Evolutionary conservation across 2,888 invertebrate genomes (phyloP), one percentile per base, ranked within the genome.

Genomic region (Apotomis capreana): DNA sequence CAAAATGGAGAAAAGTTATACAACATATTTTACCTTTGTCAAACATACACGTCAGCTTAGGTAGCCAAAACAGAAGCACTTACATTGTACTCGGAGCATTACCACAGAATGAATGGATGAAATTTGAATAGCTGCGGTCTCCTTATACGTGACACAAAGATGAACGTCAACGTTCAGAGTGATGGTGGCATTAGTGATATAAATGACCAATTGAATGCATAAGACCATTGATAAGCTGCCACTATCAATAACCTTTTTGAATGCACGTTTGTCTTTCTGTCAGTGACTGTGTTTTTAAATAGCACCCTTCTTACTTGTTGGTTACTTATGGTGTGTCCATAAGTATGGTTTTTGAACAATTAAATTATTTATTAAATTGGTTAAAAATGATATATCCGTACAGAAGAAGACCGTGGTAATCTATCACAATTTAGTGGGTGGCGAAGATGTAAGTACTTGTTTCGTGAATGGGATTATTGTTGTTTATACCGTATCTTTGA

Each of bases 161-260:
- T 74, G 73, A 75, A 76, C 80, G 81, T 81, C 83, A 78, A 79
- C 81, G 74, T 74, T 65, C 78, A 82, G 81, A 82, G 74, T 77
- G 81, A 87, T 84, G 80, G 80, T 78, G 81, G 80, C 81, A 82
- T 84, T 81, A 81, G 64, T 76, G 76, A 77, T 80, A 84, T 82
- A 80, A 83, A 86, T 84, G 81, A 81, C 78, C 80, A 74, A 76
- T 80, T 78, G 80, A 78, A 73, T 68, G 63, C 51, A 44, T 70
- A 62, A 73, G 72, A 73, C 76, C 57, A 64, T 70, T 79, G 78
- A 79, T 76, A 79, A 77, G 61, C 74, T 74, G 68, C 58, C 73
- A 75, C 59, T 68, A 71, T 68, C 70, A 68, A 70, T 72, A 74
- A 70, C 54, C 57, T 52, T 70, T 54, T 68, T 68, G 46, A 61